A percentile compares a stretch with the other conserved stretches of the same genome.
Evolutionary conservation across 1,140 invertebrate genomes (phyloP).

Genomic region (Caenorhabditis remanei): DNA sequence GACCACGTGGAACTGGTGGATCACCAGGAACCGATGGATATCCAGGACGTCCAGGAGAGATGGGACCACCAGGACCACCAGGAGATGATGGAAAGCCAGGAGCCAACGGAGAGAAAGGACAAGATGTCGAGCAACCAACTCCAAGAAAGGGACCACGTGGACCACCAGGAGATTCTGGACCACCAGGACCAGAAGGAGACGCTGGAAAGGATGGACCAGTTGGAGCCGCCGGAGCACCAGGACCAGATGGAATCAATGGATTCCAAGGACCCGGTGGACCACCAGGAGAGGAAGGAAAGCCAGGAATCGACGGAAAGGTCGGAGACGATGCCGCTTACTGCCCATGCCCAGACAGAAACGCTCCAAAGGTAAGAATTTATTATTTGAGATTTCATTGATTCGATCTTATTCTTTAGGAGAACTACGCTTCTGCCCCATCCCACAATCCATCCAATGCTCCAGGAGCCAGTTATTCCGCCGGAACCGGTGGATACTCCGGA

Average conservation of each 20-base stretch:
- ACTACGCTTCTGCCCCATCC: conserved; percentile 23
- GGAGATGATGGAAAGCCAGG: conserved; percentile 52
- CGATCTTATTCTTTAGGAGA: conserved; percentile 13
- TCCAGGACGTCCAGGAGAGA: conserved; percentile 63
- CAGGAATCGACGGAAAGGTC: conserved; percentile 56
- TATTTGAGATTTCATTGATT: not conserved
- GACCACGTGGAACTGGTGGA: conserved; percentile 63
- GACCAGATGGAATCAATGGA: conserved; percentile 65
- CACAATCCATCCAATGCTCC: conserved; percentile 36
- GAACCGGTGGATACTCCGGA: conserved; percentile 60
- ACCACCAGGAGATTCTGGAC: conserved; percentile 66
- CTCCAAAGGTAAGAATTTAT: conserved; percentile 42
- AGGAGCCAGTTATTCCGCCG: conserved; percentile 58
- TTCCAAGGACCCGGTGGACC: conserved; percentile 64
- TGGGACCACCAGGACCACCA: conserved; percentile 63
- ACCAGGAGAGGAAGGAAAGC: conserved; percentile 65
- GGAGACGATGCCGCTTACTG: conserved; percentile 66
- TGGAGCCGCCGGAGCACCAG: conserved; percentile 68
- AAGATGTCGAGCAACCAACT: conserved; percentile 62
- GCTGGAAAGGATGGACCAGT: conserved; percentile 63
- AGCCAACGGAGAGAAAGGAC: conserved; percentile 43
- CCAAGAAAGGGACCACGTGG: conserved; percentile 65
- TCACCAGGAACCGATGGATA: conserved; percentile 58
- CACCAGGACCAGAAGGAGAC: conserved; percentile 62
- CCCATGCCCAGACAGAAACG: conserved; percentile 64